A percentile compares a stretch with the other conserved stretches of the same genome.
Evolutionary conservation across 2,888 invertebrate species (phyloP).

Genomic region (Physocephala rufipes): DNA sequence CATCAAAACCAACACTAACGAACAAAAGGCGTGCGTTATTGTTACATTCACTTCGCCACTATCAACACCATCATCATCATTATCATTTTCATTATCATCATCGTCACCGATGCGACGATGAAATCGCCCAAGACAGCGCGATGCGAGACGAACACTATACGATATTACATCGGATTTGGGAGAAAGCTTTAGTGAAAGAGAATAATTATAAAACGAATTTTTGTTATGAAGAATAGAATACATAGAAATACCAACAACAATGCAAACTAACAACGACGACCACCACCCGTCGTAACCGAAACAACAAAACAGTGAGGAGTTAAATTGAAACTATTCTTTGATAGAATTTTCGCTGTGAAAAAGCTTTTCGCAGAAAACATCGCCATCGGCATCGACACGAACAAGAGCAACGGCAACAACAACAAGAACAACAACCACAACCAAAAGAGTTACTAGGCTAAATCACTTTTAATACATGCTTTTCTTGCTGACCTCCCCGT

Average conservation of each 20-base stretch:
- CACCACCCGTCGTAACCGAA: not conserved
- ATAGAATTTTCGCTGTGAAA: slow-evolving; percentile 1
- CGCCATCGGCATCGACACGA: no score
- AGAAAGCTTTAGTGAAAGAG: not conserved
- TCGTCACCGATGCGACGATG: not conserved
- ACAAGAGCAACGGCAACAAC: no score
- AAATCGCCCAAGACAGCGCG: not conserved
- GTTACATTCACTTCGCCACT: not conserved
- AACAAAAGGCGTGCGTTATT: slow-evolving; percentile 3
- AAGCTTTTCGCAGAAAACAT: not conserved
- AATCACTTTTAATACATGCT: not conserved
- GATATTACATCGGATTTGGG: not conserved
- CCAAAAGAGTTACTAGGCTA: not conserved
- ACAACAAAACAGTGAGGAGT: not conserved
- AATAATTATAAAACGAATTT: not conserved
- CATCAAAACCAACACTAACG: not conserved
- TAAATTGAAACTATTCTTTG: not conserved
- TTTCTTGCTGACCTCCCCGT: no score
- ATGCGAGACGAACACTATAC: not conserved
- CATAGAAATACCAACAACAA: not conserved
- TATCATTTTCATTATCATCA: not conserved
- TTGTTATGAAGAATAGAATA: not conserved
- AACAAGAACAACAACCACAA: not conserved
- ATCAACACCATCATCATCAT: not conserved
- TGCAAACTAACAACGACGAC: not conserved